Evolutionary conservation across 2,797 vertebrate genomes (phyloP).

Genomic region (Sebastiscus tertius): DNA sequence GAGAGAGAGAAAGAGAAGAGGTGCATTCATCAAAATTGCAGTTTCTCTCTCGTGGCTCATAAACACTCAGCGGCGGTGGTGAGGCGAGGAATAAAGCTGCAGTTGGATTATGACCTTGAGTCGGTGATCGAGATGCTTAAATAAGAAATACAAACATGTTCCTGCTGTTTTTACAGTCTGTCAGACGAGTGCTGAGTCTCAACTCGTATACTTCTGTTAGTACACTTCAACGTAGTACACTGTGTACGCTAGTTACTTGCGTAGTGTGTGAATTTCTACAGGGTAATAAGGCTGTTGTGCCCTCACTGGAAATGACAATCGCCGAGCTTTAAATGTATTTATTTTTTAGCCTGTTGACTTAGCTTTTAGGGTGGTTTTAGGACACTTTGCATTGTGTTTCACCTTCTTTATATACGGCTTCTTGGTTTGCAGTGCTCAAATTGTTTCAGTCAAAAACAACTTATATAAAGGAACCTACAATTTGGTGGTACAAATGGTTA

Average conservation of each 20-base stretch:
- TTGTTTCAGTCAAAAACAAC: too few species aligned
- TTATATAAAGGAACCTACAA: too few species aligned
- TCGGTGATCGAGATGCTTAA: background rate
- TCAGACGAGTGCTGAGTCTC: background rate
- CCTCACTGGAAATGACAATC: accelerated
- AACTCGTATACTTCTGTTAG: accelerated
- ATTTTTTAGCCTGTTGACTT: too few species aligned
- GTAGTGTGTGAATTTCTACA: too few species aligned
- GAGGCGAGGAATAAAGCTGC: background rate
- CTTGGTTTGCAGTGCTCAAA: too few species aligned
- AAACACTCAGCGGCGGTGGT: background rate
- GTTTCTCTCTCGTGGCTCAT: background rate
- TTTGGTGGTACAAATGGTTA: accelerated
- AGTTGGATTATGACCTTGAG: background rate
- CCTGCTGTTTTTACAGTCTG: background rate
- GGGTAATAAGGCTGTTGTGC: too few species aligned
- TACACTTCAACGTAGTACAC: too few species aligned
- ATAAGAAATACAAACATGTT: background rate
- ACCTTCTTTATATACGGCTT: too few species aligned
- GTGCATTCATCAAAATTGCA: background rate
- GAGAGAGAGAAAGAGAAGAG: background rate
- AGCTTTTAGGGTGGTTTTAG: too few species aligned
- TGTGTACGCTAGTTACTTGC: too few species aligned
- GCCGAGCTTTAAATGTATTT: too few species aligned
- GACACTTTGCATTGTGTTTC: too few species aligned